A percentile compares a stretch with the other conserved stretches of the same genome.
phyloP scores from a whole-genome alignment of 92 coral and sea anemone genomes.

The Micromussa lordhowensis region DNA sequence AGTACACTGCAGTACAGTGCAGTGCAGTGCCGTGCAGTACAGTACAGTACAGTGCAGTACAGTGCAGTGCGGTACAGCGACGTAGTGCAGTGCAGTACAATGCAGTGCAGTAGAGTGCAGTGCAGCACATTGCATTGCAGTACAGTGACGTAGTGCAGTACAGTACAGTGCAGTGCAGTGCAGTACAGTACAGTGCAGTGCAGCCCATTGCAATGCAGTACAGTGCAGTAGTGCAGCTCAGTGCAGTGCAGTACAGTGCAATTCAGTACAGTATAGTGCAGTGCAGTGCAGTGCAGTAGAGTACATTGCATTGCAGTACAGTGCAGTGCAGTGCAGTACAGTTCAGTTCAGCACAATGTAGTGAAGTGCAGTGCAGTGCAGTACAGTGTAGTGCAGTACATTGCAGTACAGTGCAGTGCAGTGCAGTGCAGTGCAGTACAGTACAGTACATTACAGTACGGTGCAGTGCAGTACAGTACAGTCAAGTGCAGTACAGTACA shows the following conservation, averaged over 20 bases:
- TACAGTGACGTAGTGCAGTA: not conserved
- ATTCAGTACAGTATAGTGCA: not conserved
- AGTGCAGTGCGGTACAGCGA: not conserved
- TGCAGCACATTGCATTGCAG: not conserved
- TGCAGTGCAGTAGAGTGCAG: not conserved
- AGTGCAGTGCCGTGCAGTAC: not conserved
- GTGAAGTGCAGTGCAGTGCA: not conserved
- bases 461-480: not conserved
- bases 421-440: not conserved
- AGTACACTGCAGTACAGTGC: not conserved
- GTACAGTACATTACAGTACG: not conserved
- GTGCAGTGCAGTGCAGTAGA: not conserved
- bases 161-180: conserved; percentile 2
- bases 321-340: not conserved
- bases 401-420: not conserved
- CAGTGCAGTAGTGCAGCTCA: not conserved
- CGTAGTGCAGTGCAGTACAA: not conserved
- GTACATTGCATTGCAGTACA: not conserved
- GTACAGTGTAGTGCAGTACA: not conserved
- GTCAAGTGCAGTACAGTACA: not conserved
- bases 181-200: not conserved
- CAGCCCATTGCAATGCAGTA: not conserved
- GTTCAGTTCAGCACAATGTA: not conserved
- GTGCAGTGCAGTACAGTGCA: not conserved
- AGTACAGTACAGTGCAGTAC: not conserved